Conservation (phyloP, 2,888 invertebrate genomes). For the Sarcophaga caerulescens region DNA sequence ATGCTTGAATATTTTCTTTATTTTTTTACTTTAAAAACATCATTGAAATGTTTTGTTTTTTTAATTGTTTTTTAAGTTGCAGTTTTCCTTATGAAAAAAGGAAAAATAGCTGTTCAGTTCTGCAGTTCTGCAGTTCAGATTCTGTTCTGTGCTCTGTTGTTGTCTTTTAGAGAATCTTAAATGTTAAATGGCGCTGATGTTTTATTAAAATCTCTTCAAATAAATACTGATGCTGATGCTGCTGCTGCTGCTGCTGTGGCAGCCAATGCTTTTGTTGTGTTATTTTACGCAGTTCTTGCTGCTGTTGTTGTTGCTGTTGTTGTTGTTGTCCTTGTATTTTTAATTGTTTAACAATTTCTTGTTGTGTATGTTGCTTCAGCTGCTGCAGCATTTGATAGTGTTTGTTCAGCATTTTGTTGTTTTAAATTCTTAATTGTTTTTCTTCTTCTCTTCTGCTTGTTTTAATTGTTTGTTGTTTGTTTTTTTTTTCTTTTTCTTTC, state of each 20-base stretch:
- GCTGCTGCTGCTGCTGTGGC: conserved; percentile 1
- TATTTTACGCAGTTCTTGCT: conserved; percentile 9
- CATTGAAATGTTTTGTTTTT: conserved; percentile 9
- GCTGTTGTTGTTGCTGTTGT: conserved; percentile 25
- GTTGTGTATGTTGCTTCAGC: conserved; percentile 25
- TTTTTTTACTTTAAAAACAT: neutral
- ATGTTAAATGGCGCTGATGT: conserved; percentile 57
- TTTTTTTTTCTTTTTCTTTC: neutral
- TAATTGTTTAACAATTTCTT: conserved; percentile 8
- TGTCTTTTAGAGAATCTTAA: conserved; percentile 38
- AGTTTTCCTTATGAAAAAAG: conserved; percentile 9
- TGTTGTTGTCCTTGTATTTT: conserved; percentile 14
- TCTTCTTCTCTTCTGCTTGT: neutral
- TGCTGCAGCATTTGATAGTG: conserved; percentile 32
- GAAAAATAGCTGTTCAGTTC: neutral
- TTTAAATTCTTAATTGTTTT: conserved; percentile 18
- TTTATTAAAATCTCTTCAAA: conserved; percentile 34
- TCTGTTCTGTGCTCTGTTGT: conserved; percentile 5
- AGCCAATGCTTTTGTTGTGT: conserved; percentile 31
- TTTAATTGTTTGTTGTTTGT: neutral
- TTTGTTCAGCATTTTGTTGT: conserved; percentile 62
- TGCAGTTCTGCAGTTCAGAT: neutral
- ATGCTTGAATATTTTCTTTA: neutral
- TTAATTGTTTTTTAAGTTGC: neutral
- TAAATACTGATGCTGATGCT: neutral